A percentile compares a stretch with the other conserved stretches of the same genome.
phyloP scores from a whole-genome alignment of 2,888 invertebrate species.

The Ornithoptera alexandrae region DNA sequence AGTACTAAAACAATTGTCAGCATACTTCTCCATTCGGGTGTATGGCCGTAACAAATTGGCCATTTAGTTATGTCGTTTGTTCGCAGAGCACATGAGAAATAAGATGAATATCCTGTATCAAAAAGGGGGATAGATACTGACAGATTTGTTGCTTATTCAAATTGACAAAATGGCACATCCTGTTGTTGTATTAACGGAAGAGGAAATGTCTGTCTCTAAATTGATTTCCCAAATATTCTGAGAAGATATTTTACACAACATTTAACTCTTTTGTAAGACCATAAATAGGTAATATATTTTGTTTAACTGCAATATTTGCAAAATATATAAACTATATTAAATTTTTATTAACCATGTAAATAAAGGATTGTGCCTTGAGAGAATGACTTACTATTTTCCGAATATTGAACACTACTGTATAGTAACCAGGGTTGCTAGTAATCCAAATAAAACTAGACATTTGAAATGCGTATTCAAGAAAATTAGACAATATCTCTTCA shows the following conservation, averaged over 20 bases:
- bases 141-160: constrained; percentile 44
- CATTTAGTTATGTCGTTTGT: constrained; percentile 38
- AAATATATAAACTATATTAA: too few relatives aligned
- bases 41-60: constrained; percentile 35
- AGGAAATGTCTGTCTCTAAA: constrained; percentile 26
- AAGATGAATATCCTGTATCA: constrained; percentile 59
- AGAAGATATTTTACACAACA: not conserved
- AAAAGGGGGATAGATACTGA: constrained; percentile 51
- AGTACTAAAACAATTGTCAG: constrained; percentile 22
- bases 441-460: too few relatives aligned
- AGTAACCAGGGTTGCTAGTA: too few relatives aligned
- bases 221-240: not conserved
- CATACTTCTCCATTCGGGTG: constrained; percentile 32
- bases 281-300: too few relatives aligned
- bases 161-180: constrained; percentile 70
- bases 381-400: too few relatives aligned
- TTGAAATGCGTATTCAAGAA: too few relatives aligned
- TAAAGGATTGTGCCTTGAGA: too few relatives aligned
- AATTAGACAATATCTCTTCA: too few relatives aligned
- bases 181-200: constrained; percentile 48
- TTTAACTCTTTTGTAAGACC: not conserved
- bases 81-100: constrained; percentile 47
- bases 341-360: too few relatives aligned
- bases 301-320: too few relatives aligned
- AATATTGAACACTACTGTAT: too few relatives aligned